Conservation (phyloP, 2,888 invertebrate genomes). For the Tetrapedia diversipes region DNA sequence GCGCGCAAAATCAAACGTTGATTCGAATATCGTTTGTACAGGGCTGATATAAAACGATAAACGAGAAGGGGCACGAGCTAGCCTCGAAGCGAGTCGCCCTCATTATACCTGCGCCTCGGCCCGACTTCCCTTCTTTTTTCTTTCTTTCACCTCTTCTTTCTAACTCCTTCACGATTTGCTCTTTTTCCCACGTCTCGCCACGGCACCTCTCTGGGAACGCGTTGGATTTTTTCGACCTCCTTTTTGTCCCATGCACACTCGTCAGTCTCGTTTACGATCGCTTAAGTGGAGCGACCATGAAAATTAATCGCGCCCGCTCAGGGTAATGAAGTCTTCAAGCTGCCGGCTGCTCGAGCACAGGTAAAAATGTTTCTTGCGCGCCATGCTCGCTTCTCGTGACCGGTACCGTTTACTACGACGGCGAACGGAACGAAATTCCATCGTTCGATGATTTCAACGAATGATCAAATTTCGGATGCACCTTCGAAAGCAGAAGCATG, state of each 20-base stretch:
- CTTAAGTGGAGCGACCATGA: slow-evolving; percentile 54
- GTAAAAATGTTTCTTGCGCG: slow-evolving; percentile 39
- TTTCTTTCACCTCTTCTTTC: slow-evolving; percentile 8
- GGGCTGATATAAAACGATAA: slow-evolving; percentile 55
- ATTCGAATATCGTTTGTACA: slow-evolving; percentile 58
- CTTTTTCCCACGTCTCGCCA: slow-evolving; percentile 51
- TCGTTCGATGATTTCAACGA: no score
- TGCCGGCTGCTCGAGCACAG: slow-evolving; percentile 3
- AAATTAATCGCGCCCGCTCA: slow-evolving; percentile 62
- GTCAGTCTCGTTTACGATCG: slow-evolving; percentile 57
- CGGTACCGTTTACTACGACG: no score
- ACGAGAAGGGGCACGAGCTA: slow-evolving; percentile 37
- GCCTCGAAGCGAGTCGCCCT: slow-evolving; percentile 9
- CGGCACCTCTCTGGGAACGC: slow-evolving; percentile 33
- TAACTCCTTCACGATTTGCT: background rate
- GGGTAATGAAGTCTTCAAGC: slow-evolving; percentile 56
- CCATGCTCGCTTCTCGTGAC: background rate
- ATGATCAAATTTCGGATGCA: no score
- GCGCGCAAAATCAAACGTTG: slow-evolving; percentile 54
- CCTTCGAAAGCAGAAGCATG: no score
- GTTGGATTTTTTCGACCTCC: slow-evolving; percentile 37
- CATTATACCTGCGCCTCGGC: slow-evolving; percentile 28
- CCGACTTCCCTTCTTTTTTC: slow-evolving; percentile 17
- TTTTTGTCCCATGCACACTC: slow-evolving; percentile 46
- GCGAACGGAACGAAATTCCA: background rate